Evolutionary conservation across 2,888 invertebrate genomes (phyloP).

Genomic region (Ceratothoa steindachneri): DNA sequence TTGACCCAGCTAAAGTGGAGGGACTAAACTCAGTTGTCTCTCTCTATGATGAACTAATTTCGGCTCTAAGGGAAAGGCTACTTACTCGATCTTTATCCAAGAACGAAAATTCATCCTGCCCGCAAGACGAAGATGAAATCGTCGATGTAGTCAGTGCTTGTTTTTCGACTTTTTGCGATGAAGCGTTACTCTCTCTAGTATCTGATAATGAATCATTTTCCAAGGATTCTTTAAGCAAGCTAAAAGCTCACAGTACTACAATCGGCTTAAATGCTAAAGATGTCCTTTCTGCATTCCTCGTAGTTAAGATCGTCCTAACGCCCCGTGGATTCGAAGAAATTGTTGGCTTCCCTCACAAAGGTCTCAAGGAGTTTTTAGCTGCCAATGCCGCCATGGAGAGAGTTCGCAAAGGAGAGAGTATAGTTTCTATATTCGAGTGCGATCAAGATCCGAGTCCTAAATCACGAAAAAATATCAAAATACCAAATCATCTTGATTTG

Average conservation of each 20-base stretch:
- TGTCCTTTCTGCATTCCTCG: neutral
- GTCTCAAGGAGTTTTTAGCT: conserved; percentile 2
- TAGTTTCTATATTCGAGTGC: neutral
- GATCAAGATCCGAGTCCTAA: neutral
- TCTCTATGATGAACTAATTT: neutral
- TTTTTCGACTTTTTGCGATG: neutral
- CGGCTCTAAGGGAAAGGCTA: neutral
- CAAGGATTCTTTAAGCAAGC: neutral
- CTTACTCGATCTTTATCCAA: neutral
- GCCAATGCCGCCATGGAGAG: neutral
- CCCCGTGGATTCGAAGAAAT: neutral
- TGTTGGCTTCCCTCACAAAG: conserved; percentile 10
- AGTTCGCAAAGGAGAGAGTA: neutral
- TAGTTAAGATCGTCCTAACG: neutral
- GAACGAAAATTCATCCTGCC: neutral
- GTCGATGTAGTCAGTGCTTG: neutral
- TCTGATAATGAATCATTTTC: neutral
- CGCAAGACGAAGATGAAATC: conserved; percentile 6
- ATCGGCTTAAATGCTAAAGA: neutral
- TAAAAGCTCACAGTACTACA: neutral
- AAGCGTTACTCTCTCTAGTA: neutral
- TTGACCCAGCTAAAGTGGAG: conserved; percentile 1
- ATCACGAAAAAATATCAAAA: neutral
- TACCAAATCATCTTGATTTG: neutral
- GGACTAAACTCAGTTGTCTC: neutral